A percentile compares a stretch with the other conserved stretches of the same genome.
Conservation (phyloP, 2,797 vertebrate genomes). For the Balearica regulorum region DNA sequence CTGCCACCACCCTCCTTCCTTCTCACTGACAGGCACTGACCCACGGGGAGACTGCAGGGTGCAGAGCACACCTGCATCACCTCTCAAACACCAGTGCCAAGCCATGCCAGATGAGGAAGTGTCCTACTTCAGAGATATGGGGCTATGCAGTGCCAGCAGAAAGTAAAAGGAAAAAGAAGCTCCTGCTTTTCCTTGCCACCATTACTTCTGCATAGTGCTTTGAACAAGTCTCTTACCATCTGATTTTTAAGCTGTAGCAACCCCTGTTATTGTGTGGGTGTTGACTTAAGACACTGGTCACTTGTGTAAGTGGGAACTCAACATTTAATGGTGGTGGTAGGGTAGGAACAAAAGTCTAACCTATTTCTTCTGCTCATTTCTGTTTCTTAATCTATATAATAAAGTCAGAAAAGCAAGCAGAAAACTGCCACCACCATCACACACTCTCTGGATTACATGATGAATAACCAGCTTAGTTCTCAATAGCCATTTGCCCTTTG, state of each 20-base stretch:
- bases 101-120: background rate
- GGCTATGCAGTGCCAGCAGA: background rate
- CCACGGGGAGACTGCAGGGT: background rate
- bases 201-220: background rate
- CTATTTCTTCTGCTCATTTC: background rate
- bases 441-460: background rate
- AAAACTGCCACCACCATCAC: background rate
- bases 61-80: background rate
- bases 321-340: rapidly evolving
- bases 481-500: background rate
- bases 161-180: background rate
- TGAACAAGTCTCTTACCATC: background rate
- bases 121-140: background rate
- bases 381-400: background rate
- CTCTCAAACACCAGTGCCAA: background rate
- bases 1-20: background rate
- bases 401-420: background rate
- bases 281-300: background rate
- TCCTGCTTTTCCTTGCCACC: background rate
- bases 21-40: background rate
- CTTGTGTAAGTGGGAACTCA: background rate
- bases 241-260: background rate
- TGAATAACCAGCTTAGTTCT: background rate
- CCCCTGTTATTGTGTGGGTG: background rate
- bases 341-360: background rate